Conservation (phyloP, 2,113 vertebrate genomes). For the Shinisaurus crocodilurus region DNA sequence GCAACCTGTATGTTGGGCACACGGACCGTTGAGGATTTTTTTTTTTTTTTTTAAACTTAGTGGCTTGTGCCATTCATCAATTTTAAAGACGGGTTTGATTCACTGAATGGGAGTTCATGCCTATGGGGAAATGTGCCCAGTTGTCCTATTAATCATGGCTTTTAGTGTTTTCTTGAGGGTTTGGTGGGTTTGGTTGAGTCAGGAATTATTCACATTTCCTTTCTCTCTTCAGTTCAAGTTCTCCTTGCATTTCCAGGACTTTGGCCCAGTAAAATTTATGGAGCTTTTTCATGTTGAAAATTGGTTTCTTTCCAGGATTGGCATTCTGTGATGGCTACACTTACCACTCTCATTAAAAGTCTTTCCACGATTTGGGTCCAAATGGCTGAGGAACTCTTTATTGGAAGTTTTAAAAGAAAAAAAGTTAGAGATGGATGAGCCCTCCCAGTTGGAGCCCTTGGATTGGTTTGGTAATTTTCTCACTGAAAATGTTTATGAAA, state of each 20-base stretch:
- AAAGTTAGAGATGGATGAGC: neutral
- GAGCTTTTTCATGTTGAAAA: conserved; percentile 47
- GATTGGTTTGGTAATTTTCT: neutral
- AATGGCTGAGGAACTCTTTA: neutral
- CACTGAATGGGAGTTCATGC: conserved; percentile 56
- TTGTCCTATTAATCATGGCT: conserved; percentile 69
- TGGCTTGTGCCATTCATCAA: conserved; percentile 62
- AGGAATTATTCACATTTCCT: conserved; percentile 54
- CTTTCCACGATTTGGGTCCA: neutral
- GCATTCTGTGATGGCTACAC: conserved; percentile 22
- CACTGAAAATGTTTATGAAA: neutral
- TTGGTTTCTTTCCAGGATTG: neutral
- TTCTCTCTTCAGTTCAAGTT: conserved; percentile 54
- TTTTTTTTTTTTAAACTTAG: conserved; percentile 64
- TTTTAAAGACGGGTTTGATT: conserved; percentile 66
- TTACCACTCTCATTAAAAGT: accelerated
- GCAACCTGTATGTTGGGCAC: conserved; percentile 62
- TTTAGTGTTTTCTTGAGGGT: conserved; percentile 68
- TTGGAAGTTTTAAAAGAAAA: neutral
- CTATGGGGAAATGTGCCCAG: conserved; percentile 68
- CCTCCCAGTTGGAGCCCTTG: neutral
- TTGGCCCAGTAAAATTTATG: conserved; percentile 53
- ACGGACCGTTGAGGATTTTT: conserved; percentile 46
- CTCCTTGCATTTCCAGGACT: conserved; percentile 44
- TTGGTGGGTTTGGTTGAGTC: conserved; percentile 62